Evolutionary conservation across 2,113 vertebrate genomes (phyloP).

Genomic region (Eulemur rufifrons): DNA sequence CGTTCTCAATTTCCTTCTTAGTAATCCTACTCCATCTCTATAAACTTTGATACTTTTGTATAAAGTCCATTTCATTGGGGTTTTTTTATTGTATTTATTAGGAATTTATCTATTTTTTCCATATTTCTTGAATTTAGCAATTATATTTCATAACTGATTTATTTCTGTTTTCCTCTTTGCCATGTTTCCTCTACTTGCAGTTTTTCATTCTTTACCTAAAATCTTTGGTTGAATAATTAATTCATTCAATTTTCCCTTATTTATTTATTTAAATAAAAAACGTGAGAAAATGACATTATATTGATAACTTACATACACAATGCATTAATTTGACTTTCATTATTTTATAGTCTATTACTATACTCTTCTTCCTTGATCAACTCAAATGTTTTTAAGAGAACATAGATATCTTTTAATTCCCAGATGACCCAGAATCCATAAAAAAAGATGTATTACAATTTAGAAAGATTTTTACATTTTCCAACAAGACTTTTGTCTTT

Average conservation of each 20-base stretch:
- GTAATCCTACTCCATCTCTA: neutral
- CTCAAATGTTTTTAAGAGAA: constrained; percentile 12
- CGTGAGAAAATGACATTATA: neutral
- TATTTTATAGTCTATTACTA: neutral
- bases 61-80: neutral
- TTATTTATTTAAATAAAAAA: constrained; percentile 32
- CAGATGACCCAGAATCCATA: neutral
- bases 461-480: neutral
- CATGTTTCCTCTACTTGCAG: neutral
- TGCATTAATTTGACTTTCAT: neutral
- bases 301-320: neutral
- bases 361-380: neutral
- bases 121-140: neutral
- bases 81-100: neutral
- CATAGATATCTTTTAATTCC: neutral
- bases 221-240: neutral
- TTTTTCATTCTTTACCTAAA: neutral
- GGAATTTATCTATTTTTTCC: neutral
- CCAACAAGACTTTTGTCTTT: neutral
- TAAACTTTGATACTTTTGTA: neutral
- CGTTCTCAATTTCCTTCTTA: neutral
- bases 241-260: neutral
- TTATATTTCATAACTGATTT: constrained; percentile 20
- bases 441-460: neutral
- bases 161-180: constrained; percentile 4